Conservation (phyloP, 2,797 vertebrate genomes). For the Enteromius radiatus region DNA sequence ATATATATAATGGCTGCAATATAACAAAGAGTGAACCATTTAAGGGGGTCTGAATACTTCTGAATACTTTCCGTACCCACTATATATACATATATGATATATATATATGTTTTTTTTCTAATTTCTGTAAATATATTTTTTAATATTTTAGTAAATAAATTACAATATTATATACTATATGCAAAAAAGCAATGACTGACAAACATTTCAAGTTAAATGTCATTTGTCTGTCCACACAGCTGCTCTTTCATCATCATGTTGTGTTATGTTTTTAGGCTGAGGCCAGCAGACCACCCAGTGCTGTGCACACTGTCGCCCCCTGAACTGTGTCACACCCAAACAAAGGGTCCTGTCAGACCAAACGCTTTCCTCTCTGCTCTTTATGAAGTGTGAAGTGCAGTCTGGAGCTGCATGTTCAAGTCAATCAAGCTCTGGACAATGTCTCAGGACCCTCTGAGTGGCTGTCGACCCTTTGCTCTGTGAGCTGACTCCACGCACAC, state of each 20-base stretch:
- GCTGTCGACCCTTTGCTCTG: conserved; percentile 13
- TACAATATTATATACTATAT: background rate
- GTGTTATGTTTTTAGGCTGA: background rate
- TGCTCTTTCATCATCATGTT: background rate
- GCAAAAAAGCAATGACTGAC: too few species aligned
- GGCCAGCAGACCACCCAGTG: conserved; percentile 30
- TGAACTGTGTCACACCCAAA: conserved; percentile 17
- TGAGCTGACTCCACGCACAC: background rate
- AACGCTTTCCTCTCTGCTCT: conserved; percentile 17
- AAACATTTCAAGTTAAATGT: background rate
- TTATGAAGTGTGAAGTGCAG: conserved; percentile 42
- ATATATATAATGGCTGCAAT: too few species aligned
- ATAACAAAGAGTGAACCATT: too few species aligned
- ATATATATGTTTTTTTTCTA: background rate
- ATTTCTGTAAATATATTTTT: background rate
- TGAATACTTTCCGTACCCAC: too few species aligned
- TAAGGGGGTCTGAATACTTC: too few species aligned
- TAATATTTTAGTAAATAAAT: background rate
- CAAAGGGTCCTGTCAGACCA: conserved; percentile 1
- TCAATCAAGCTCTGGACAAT: conserved; percentile 34
- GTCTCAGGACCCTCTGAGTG: background rate
- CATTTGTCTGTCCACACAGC: background rate
- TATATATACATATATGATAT: too few species aligned
- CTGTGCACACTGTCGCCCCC: background rate
- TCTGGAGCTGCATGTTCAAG: conserved; percentile 26